These are phyloP conservation scores for Drosophila borborema DNA, from an alignment of 2,888 invertebrate species.

Conservation along the genomic window DNA sequence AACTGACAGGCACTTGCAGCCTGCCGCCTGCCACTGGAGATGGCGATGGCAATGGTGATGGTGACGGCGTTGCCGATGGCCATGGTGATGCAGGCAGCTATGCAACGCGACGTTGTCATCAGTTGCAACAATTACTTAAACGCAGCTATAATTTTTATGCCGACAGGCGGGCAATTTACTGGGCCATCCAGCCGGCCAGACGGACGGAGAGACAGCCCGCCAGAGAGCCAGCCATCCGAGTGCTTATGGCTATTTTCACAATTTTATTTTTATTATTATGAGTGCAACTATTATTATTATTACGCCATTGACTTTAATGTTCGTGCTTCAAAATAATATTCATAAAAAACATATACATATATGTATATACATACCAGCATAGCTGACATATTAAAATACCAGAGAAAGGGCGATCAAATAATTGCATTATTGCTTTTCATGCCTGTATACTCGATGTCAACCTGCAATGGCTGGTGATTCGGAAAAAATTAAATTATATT, in stretches of 20 bases:
- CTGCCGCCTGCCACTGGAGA: conserved; percentile 25
- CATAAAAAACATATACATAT: conserved; percentile 9
- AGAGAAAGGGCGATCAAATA: conserved; percentile 58
- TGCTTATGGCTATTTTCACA: conserved; percentile 65
- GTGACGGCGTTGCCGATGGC: conserved; percentile 20
- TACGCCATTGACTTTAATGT: conserved; percentile 41
- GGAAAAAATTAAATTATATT: conserved; percentile 45
- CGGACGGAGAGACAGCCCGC: background rate
- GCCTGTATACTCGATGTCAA: conserved; percentile 32
- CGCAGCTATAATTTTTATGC: conserved; percentile 76
- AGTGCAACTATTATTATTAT: conserved; percentile 62
- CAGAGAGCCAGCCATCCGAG: conserved; percentile 23
- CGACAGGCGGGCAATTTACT: conserved; percentile 62
- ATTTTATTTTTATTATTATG: conserved; percentile 69
- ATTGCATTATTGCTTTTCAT: conserved; percentile 61
- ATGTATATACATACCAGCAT: conserved; percentile 8
- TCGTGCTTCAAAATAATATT: conserved; percentile 25
- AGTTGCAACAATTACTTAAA: conserved; percentile 79
- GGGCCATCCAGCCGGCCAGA: conserved; percentile 11
- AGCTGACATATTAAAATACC: conserved; percentile 35
- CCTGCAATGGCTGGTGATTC: conserved; percentile 37
- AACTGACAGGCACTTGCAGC: conserved; percentile 66
- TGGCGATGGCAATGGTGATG: background rate
- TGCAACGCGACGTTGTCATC: conserved; percentile 66
- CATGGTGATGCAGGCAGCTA: conserved; percentile 18